Evolutionary conservation across 2,797 vertebrate species (phyloP).

Genomic region (Amniataba percoides): DNA sequence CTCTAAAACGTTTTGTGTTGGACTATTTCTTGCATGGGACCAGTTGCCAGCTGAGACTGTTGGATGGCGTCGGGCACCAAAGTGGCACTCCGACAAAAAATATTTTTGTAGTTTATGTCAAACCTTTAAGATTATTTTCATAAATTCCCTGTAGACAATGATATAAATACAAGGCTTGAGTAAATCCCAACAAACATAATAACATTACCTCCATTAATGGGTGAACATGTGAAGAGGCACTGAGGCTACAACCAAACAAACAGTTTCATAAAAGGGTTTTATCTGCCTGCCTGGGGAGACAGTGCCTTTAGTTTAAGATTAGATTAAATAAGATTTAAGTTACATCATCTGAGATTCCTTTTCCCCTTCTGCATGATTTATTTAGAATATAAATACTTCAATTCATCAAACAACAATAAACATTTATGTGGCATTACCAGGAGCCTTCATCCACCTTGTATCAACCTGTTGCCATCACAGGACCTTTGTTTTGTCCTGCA

Average conservation of each 20-base stretch:
- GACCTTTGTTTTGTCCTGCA: background rate
- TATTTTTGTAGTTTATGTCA: background rate
- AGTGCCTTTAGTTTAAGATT: too few relatives aligned
- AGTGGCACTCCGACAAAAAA: background rate
- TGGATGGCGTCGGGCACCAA: background rate
- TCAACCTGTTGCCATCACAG: background rate
- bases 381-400: too few relatives aligned
- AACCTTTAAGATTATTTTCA: background rate
- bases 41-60: background rate
- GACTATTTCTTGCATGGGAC: background rate
- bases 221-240: too few relatives aligned
- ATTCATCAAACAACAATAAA: background rate
- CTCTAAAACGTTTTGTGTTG: background rate
- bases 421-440: background rate
- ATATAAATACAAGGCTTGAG: background rate
- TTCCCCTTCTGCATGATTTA: too few relatives aligned
- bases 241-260: too few relatives aligned
- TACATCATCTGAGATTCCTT: too few relatives aligned
- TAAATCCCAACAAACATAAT: background rate
- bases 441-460: constrained; percentile 1
- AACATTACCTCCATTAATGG: too few relatives aligned
- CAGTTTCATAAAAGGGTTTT: too few relatives aligned
- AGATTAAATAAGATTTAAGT: too few relatives aligned
- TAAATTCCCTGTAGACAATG: background rate
- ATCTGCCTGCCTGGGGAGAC: too few relatives aligned